Evolutionary conservation across 2,888 invertebrate species (phyloP).

Genomic region (Callyntrura guangdongensis): DNA sequence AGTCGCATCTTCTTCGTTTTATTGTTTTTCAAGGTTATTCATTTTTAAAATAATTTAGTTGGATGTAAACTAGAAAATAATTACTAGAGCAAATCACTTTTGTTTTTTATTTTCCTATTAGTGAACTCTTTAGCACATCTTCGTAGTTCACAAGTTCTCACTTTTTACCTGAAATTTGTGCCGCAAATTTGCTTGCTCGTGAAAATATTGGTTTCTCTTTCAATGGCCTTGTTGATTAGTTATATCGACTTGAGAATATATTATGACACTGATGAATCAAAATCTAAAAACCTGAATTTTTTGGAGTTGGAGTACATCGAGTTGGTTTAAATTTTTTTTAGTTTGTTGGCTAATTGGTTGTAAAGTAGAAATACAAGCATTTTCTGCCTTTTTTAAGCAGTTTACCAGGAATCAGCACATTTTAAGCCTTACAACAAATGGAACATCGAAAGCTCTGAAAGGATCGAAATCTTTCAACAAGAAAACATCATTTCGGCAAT

Average conservation of each 20-base stretch:
- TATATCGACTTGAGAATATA: not conserved
- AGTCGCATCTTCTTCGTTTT: not conserved
- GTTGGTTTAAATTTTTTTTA: not conserved
- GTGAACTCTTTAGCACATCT: slow-evolving; percentile 2
- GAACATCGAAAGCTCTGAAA: no score
- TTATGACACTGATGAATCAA: not conserved
- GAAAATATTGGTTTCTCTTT: slow-evolving; percentile 64
- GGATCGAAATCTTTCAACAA: no score
- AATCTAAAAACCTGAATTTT: not conserved
- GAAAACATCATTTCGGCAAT: no score
- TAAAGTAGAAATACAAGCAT: no score
- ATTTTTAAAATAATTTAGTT: not conserved
- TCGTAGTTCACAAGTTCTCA: slow-evolving; percentile 12
- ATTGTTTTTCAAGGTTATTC: slow-evolving; percentile 12
- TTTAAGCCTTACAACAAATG: no score
- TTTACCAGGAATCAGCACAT: no score
- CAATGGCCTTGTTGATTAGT: slow-evolving; percentile 59
- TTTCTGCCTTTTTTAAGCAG: no score
- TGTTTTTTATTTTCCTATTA: not conserved
- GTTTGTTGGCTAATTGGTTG: no score
- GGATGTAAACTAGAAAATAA: not conserved
- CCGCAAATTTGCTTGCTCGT: slow-evolving; percentile 16
- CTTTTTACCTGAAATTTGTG: slow-evolving; percentile 31
- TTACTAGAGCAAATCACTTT: slow-evolving; percentile 58
- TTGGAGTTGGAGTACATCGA: not conserved